Conservation (phyloP, 2,888 invertebrate species). For the Apeira syringaria region DNA sequence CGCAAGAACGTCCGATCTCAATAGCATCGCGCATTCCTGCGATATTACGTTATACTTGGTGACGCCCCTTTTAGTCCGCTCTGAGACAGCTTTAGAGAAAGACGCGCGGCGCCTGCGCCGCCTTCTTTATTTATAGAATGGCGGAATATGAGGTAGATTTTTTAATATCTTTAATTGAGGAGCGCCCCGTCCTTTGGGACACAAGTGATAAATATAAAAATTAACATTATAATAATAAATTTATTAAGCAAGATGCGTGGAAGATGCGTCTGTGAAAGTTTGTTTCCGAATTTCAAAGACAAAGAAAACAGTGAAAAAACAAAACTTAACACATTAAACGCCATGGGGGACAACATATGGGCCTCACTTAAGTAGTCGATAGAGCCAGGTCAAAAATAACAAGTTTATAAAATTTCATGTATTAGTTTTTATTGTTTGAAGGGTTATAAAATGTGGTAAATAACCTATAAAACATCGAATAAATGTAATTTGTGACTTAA, state of each 20-base stretch:
- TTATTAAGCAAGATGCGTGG: slow-evolving; percentile 11
- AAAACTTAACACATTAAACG: slow-evolving; percentile 1
- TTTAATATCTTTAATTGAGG: slow-evolving; percentile 11
- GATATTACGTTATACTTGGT: slow-evolving; percentile 2
- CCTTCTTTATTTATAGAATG: slow-evolving; percentile 1
- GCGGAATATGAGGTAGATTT: slow-evolving; percentile 8
- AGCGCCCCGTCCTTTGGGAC: slow-evolving; percentile 11
- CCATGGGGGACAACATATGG: no score
- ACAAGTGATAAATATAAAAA: slow-evolving; percentile 11
- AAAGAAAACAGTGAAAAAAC: slow-evolving; percentile 17
- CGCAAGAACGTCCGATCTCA: slow-evolving; percentile 3
- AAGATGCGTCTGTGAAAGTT: slow-evolving; percentile 14
- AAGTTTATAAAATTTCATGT: no score
- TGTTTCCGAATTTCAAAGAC: slow-evolving; percentile 13
- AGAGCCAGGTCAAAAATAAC: no score
- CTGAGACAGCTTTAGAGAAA: slow-evolving; percentile 8
- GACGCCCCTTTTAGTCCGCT: slow-evolving; percentile 2
- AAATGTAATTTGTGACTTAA: no score
- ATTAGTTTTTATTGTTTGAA: no score
- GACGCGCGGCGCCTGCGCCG: slow-evolving; percentile 1
- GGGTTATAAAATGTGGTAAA: no score
- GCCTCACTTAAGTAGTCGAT: no score
- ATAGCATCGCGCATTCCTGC: slow-evolving; percentile 3
- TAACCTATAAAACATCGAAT: no score
- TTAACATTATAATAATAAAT: no score